These are phyloP conservation scores for Petroica traversi DNA, from an alignment of 2,113 vertebrate genomes.

Conservation along the genomic window DNA sequence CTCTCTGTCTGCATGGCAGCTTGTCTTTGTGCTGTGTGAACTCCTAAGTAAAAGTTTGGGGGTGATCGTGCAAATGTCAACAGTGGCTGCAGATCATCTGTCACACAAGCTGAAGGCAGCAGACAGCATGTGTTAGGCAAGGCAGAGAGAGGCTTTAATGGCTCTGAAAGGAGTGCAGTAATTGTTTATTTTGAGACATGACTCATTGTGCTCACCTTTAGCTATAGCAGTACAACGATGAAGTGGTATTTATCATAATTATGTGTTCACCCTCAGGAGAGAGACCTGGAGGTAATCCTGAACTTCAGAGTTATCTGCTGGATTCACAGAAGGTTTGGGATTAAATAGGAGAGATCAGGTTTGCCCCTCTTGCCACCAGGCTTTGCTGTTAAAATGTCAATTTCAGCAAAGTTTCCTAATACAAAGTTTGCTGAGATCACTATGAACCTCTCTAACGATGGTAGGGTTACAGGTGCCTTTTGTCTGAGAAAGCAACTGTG, in stretches of 20 bases:
- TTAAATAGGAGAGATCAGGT: background rate
- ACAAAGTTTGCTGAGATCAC: background rate
- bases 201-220: background rate
- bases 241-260: background rate
- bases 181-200: background rate
- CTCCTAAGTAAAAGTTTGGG: background rate
- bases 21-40: background rate
- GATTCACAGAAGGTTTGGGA: background rate
- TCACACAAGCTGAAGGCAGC: background rate
- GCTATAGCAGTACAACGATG: background rate
- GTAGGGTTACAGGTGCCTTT: background rate
- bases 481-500: background rate
- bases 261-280: background rate
- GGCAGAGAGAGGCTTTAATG: background rate
- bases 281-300: background rate
- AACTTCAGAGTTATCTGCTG: background rate
- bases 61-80: background rate
- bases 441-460: background rate
- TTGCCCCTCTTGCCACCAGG: background rate
- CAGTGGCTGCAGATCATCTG: background rate
- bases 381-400: background rate
- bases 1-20: background rate
- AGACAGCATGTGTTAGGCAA: background rate
- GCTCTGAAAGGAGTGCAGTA: background rate
- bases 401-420: background rate